Conservation (phyloP, 1,140 invertebrate species). For the Papilio dardanus region DNA sequence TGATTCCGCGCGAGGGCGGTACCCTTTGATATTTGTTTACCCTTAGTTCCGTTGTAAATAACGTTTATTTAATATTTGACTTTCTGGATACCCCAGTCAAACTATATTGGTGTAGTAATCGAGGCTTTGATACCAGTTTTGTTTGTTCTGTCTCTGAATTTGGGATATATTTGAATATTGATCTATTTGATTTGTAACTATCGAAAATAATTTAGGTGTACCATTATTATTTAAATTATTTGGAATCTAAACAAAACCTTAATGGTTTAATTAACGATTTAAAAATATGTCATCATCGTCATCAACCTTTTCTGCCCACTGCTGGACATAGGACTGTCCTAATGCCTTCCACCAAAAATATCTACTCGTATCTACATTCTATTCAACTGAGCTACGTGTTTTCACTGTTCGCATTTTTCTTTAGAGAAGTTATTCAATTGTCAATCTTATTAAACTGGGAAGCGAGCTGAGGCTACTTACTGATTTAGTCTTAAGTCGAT, state of each 20-base stretch:
- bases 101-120: conserved; percentile 33
- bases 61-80: conserved; percentile 54
- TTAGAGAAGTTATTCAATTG: not conserved
- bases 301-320: no score
- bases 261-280: no score
- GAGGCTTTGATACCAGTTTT: conserved; percentile 13
- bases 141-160: not conserved
- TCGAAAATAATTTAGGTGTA: no score
- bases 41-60: conserved; percentile 51
- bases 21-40: conserved; percentile 54
- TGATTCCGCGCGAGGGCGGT: conserved; percentile 54
- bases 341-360: no score
- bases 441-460: not conserved
- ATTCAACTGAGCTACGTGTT: not conserved
- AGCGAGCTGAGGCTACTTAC: not conserved
- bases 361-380: no score
- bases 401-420: not conserved
- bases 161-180: not conserved
- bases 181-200: not conserved
- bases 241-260: no score
- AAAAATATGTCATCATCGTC: no score
- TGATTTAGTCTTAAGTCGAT: conserved; percentile 17
- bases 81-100: conserved; percentile 38
- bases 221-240: no score
- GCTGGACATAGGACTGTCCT: no score